Base-by-base conservation (phyloP, 1,140 invertebrate genomes). In the Ceratosolen fusciceps region DNA sequence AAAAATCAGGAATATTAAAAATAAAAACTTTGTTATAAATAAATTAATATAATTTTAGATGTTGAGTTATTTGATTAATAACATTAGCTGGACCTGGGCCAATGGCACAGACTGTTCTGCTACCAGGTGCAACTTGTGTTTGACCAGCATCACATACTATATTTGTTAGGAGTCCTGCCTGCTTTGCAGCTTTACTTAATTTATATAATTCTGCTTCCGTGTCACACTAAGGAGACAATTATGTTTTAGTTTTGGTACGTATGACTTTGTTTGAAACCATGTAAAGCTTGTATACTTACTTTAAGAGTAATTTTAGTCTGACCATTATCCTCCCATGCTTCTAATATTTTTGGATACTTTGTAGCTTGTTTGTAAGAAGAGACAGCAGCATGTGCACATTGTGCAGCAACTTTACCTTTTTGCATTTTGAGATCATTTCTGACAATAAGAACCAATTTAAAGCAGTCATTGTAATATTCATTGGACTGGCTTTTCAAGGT, bases 331-430 rank as follows among this genome's bases (percentile, higher is more conserved):
- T 95, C 92, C 97, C 97, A 99, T 10, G 90, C 86, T 82, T 92
- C 91, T 24, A 98, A 87, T 37, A 94, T 85, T 47, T 92, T 90
- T 9, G 94, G 93, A 81, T 93, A 91, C 74, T 91, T 92, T 74
- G 87, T 90, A 14, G 92, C 89, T 24, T 93, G 91, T 82, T 94
- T 94, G 85, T 95, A 97, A 3, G 94, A 96, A 62, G 93, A 93
- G 31, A 95, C 94, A 10, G 97, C 95, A 70, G 96, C 97, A 91
- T 98, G 97, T 58, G 94, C 93, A 91, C 97, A 98, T 88, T 98
- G 97, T 5, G 97, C 96, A 43, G 96, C 97, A 62, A 96, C 93
- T 92, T 98, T 98, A 21, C 97, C 97, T 92, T 97, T 98, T 26
- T 95, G 94, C 97, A 99, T 98, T 88, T 96, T 95, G 0, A 99